Evolutionary conservation across 2,113 vertebrate species (phyloP).

Genomic region (Crotalus horridus): DNA sequence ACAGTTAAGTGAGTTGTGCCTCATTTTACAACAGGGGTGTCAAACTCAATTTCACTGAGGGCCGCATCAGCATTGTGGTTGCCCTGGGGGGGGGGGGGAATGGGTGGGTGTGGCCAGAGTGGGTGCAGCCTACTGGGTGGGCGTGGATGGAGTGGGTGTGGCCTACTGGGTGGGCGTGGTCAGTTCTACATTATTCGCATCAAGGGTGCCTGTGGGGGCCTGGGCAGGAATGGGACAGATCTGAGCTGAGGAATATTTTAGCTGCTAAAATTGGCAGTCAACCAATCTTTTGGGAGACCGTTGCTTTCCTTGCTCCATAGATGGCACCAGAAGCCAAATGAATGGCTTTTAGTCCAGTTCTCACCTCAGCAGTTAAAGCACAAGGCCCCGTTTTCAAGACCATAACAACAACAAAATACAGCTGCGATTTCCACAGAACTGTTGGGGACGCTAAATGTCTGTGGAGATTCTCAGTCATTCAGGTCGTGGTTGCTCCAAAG

Average conservation of each 20-base stretch:
- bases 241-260: neutral
- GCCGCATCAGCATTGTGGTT: too few species aligned
- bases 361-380: neutral
- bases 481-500: neutral
- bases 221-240: too few species aligned
- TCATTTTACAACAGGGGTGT: too few species aligned
- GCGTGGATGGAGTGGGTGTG: too few species aligned
- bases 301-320: neutral
- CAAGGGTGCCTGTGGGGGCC: too few species aligned
- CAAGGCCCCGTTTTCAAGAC: neutral
- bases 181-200: too few species aligned
- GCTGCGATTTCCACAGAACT: neutral
- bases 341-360: neutral
- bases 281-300: neutral
- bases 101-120: too few species aligned
- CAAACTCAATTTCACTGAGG: too few species aligned
- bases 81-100: too few species aligned
- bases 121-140: too few species aligned
- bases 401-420: neutral
- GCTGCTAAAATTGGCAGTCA: neutral
- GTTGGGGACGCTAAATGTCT: neutral
- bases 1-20: neutral
- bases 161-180: too few species aligned
- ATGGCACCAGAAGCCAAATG: neutral
- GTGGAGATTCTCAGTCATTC: neutral